Evolutionary conservation across 2,888 invertebrate species (phyloP).

Genomic region (Creontiades dilutus): DNA sequence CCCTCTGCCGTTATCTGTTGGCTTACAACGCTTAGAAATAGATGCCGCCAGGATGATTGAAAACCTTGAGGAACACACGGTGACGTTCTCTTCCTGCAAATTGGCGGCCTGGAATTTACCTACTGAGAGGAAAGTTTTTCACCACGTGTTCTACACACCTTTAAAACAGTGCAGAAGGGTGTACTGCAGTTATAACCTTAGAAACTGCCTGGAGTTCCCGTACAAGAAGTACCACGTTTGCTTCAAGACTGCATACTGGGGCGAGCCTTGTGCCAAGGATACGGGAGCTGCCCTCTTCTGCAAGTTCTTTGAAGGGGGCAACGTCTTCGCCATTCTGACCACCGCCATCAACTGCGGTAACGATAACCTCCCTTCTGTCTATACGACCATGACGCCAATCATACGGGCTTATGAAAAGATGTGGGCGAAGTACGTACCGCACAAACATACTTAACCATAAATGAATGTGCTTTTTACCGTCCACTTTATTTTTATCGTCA

Average conservation of each 20-base stretch:
- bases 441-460: too few relatives aligned
- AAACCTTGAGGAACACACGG: background rate
- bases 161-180: background rate
- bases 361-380: background rate
- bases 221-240: background rate
- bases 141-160: background rate
- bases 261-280: background rate
- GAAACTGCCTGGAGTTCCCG: background rate
- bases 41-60: background rate
- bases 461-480: too few relatives aligned
- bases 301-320: background rate
- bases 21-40: background rate
- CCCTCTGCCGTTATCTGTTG: background rate
- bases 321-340: background rate
- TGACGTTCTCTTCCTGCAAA: background rate
- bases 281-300: background rate
- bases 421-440: background rate
- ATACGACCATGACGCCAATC: constrained; percentile 16
- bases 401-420: background rate
- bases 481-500: too few relatives aligned
- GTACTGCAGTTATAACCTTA: background rate
- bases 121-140: background rate
- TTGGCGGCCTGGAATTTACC: background rate
- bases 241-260: background rate
- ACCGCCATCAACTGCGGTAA: background rate